phyloP scores from a whole-genome alignment of 2,888 invertebrate species.

The Leptogaster cylindrica region DNA sequence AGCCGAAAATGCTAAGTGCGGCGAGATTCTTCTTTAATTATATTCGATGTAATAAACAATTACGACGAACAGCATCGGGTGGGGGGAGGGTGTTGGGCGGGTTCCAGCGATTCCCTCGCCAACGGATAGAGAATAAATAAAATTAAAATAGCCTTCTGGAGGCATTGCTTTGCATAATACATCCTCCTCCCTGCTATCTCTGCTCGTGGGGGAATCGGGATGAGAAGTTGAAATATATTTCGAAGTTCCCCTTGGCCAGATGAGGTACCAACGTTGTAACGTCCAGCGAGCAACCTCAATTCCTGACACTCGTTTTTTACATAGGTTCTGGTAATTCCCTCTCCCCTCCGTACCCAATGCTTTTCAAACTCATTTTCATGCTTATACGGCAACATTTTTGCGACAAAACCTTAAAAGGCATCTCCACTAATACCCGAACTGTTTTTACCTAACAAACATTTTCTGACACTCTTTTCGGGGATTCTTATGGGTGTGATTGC shows the following conservation, averaged over 20 bases:
- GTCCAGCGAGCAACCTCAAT: constrained; percentile 15
- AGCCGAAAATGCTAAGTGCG: background rate
- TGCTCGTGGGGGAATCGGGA: background rate
- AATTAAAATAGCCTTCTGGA: constrained; percentile 5
- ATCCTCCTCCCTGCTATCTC: too few species aligned
- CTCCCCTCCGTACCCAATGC: constrained; percentile 1
- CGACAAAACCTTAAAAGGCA: background rate
- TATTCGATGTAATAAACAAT: constrained; percentile 17
- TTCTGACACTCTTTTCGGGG: constrained; percentile 8
- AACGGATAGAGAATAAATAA: constrained; percentile 11
- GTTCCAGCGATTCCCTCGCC: too few species aligned
- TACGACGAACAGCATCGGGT: too few species aligned
- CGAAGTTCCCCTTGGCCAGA: constrained; percentile 12
- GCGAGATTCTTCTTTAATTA: constrained; percentile 17
- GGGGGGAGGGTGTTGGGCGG: too few species aligned
- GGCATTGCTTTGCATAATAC: constrained; percentile 1
- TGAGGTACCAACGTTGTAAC: constrained; percentile 22
- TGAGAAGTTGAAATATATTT: constrained; percentile 6
- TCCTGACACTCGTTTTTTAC: constrained; percentile 29
- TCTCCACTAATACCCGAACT: background rate
- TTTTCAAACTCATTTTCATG: constrained; percentile 29
- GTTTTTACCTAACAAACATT: background rate
- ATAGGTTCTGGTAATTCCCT: background rate
- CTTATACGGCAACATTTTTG: constrained; percentile 7
- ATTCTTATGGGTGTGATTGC: too few species aligned